Base-by-base conservation (phyloP, 2,113 vertebrate species). In the Mastomys natalensis region DNA sequence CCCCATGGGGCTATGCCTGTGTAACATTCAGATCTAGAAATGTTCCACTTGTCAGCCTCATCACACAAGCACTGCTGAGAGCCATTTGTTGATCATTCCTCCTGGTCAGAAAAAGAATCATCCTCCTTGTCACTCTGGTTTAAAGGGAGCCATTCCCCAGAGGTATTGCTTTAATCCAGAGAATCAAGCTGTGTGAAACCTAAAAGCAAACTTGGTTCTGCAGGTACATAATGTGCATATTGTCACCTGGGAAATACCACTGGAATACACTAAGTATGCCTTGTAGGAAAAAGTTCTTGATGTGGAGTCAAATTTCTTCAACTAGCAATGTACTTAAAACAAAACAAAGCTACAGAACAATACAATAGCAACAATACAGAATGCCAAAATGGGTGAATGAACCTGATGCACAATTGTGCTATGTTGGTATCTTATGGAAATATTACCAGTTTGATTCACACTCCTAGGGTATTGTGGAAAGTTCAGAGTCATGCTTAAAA, bases 251-350 rank as follows among this genome's bases (percentile, higher is more conserved):
- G 17, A 37, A 19, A n/a, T 73, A 21, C 37, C n/a, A 34, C 5
- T 10, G 40, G 29, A 45, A 45, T 31, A 87, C n/a, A 31, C 0
- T 5, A 6, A 53, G 2, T 26, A 31, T 0, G 0, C 34, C n/a
- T n/a, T 43, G 12, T 37, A 68, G 5, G 15, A 26, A 58, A 60
- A 45, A 10, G 7, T 66, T 88, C 40, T 60, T 60, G 58, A 43
- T 77, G 68, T 16, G 45, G 31, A 91, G 48, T 9, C 81, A 93
- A 87, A 73, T 58, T 72, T 58, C 34, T 72, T 77, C 22, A 55
- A 31, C 11, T 51, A 24, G 26, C n/a, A 85, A 40, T 72, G 51
- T 37, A 51, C 40, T 74, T 76, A 40, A 89, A 81, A 91, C 77
- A 40, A 53, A 31, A 31, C 3, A 31, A 19, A 78, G n/a, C n/a